Base-by-base conservation (phyloP, 2,888 invertebrate genomes). In the Xanthia togata region DNA sequence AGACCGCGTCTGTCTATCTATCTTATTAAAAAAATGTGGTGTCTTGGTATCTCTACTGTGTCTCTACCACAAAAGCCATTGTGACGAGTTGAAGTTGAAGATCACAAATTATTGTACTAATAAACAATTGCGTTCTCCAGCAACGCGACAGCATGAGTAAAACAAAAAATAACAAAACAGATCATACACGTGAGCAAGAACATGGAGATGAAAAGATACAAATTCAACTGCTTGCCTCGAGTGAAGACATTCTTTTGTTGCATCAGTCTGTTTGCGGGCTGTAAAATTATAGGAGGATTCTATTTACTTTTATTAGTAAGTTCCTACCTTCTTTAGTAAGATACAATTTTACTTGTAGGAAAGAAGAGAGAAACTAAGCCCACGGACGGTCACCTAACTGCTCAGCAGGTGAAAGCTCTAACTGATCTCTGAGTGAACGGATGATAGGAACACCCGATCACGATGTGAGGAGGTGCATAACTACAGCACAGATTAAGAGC, bases 231-330 rank as follows among this genome's bases (percentile, higher is more conserved):
- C 3, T 26, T 81, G 55, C 83, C 83, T 50, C 47, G 38, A 44
- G 14, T 50, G 0, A 2, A 82, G 8, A 77, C 35, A 20, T 70
- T 14, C 11, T 82, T 62, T 26, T 53, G 4, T 50, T 82, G 69
- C 57, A 38, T 77, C 4, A 70, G 35, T 38, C 50, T 77, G 5
- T 53, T 53, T 4, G 0, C 12, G 3, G 82, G 82, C 8, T 70
- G 78, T 47, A 31, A 41, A 17, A 31, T 73, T 9, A 73, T 81
- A 70, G 65, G 31, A n/a, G 35, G 67, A n/a, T 0, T 59, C 0
- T 81, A 70, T 59, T 0, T 82, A 5, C 8, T 67, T 41, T 73
- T 70, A 12, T 35, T 47, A 53, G 81, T 81, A 78, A 82, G 83
- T 81, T 38, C n/a, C 20, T 26, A 26, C 11, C 35, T 55, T 17